These are phyloP conservation scores for Eupithecia tripunctaria DNA, from an alignment of 2,888 invertebrate genomes.

Conservation along the genomic window DNA sequence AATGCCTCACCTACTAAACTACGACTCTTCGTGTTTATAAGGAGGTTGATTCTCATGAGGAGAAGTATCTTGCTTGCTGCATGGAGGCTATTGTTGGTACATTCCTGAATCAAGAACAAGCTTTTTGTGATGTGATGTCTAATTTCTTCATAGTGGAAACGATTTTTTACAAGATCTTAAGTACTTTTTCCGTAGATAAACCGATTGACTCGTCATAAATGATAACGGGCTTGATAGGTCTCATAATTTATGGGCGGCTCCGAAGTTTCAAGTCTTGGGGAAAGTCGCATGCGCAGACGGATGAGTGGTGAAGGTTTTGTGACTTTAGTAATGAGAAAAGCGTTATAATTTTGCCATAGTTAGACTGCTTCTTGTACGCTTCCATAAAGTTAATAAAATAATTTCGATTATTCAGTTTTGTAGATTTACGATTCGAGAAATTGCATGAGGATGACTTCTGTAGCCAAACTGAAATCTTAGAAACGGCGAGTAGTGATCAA, in stretches of 20 bases:
- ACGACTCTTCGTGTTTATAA: constrained; percentile 23
- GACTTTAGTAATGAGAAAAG: constrained; percentile 63
- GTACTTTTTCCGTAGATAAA: constrained; percentile 42
- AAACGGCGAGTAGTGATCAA: constrained; percentile 54
- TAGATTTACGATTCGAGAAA: constrained; percentile 61
- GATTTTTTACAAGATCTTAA: constrained; percentile 29
- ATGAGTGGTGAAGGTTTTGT: constrained; percentile 76
- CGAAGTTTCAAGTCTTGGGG: constrained; percentile 50
- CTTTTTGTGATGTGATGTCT: constrained; percentile 83
- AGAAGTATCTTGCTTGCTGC: constrained; percentile 31
- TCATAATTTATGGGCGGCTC: constrained; percentile 40
- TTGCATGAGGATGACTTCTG: constrained; percentile 67
- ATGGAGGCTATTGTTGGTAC: constrained; percentile 63
- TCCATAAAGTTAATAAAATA: constrained; percentile 70
- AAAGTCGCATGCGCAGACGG: constrained; percentile 74
- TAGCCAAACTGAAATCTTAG: constrained; percentile 52
- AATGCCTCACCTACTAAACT: constrained; percentile 31
- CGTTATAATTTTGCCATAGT: constrained; percentile 69
- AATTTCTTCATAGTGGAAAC: constrained; percentile 48
- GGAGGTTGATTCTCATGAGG: constrained; percentile 8
- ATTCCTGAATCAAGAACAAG: constrained; percentile 73
- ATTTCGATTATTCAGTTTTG: constrained; percentile 69
- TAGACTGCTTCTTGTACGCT: constrained; percentile 77
- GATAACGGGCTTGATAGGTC: constrained; percentile 60
- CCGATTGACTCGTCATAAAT: constrained; percentile 42